Percentiles rank a stretch among this genome's conserved stretches.
phyloP scores from a whole-genome alignment of 2,888 invertebrate species.

The Lymantria dispar region DNA sequence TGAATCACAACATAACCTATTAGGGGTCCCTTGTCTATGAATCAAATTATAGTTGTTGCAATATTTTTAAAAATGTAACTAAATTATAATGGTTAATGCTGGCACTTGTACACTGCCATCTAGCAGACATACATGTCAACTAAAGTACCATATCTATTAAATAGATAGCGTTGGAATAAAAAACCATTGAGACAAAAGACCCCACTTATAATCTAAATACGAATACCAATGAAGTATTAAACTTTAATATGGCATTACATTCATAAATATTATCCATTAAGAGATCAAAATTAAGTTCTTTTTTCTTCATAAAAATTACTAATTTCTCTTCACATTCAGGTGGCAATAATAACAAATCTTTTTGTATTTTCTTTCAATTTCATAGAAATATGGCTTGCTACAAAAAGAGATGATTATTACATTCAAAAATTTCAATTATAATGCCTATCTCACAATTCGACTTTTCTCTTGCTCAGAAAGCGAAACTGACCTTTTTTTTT shows the following conservation, averaged over 20 bases:
- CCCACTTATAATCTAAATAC: conserved; percentile 29
- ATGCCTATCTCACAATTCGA: conserved; percentile 27
- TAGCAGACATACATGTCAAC: background rate
- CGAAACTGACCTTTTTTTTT: conserved; percentile 1
- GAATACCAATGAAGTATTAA: conserved; percentile 64
- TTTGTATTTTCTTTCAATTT: background rate
- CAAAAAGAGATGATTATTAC: conserved; percentile 18
- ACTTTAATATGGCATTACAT: conserved; percentile 80
- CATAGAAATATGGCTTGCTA: background rate
- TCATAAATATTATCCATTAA: conserved; percentile 75
- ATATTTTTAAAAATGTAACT: background rate
- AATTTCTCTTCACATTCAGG: conserved; percentile 27
- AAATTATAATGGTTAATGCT: background rate
- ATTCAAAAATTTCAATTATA: conserved; percentile 24
- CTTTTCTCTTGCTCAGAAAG: conserved; percentile 10
- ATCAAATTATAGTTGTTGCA: background rate
- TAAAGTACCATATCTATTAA: background rate
- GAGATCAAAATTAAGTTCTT: conserved; percentile 70
- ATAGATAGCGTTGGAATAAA: conserved; percentile 23
- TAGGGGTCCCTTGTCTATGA: conserved; percentile 14
- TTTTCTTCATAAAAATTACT: conserved; percentile 32
- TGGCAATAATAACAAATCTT: conserved; percentile 18
- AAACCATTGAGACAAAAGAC: conserved; percentile 14
- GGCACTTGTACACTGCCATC: conserved; percentile 11
- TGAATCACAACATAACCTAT: conserved; percentile 12